Conservation (phyloP, 1,140 invertebrate genomes). For the Meloidogyne hapla region DNA sequence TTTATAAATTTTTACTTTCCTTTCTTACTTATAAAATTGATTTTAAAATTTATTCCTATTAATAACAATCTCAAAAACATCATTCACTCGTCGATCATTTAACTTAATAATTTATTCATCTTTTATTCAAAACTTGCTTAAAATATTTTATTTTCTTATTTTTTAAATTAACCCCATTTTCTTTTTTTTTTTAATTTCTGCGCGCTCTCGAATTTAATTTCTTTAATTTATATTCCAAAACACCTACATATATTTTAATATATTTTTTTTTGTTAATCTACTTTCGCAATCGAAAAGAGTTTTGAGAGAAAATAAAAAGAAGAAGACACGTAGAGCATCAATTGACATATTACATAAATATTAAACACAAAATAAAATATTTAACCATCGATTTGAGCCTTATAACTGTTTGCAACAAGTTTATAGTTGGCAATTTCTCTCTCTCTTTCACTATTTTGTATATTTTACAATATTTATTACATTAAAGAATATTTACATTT, state of each 20-base stretch:
- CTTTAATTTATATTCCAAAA: not conserved
- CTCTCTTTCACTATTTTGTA: not conserved
- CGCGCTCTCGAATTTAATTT: not conserved
- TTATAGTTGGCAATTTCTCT: not conserved
- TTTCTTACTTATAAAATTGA: no score
- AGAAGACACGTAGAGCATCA: not conserved
- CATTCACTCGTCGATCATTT: not conserved
- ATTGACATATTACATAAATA: not conserved
- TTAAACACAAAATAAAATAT: no score
- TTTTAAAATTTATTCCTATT: not conserved
- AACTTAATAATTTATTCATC: no score
- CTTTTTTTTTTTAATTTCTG: not conserved
- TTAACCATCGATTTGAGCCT: not conserved
- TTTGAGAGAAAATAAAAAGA: not conserved
- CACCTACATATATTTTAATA: not conserved
- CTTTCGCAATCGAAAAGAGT: not conserved
- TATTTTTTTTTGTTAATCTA: not conserved
- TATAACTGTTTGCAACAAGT: not conserved
- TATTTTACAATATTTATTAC: not conserved
- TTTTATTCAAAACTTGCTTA: not conserved
- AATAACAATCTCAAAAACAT: no score
- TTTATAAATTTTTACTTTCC: not conserved
- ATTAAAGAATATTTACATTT: conserved; percentile 12
- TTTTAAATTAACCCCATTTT: not conserved
- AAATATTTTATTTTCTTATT: not conserved